Base-by-base conservation (phyloP, 1,140 invertebrate species). In the Nasonia vitripennis region DNA sequence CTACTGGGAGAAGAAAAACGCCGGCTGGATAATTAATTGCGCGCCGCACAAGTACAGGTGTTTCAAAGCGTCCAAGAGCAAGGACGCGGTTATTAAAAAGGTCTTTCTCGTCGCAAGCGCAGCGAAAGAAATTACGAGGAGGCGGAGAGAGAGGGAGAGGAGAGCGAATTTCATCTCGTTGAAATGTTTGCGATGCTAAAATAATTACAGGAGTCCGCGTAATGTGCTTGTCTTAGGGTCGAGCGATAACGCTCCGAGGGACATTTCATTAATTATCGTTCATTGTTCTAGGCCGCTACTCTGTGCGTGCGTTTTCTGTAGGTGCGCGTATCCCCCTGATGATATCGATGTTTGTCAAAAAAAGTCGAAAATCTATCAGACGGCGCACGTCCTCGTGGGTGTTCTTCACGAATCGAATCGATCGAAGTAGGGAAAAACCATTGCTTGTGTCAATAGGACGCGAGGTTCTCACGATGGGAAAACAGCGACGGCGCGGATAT, bases 21-120 rank as follows among this genome's bases (percentile, higher is more conserved):
- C 5, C n/a, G 70, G 34, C n/a, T 83, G 71, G 73, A 83, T 62
- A 83, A 83, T 77, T 75, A 83, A 83, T 83, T 83, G 48, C 81
- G 51, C 23, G 14, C 51, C 71, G 20, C 41, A 10, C n/a, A 71
- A n/a, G 67, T 82, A 82, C 45, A 74, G 80, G 48, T 37, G 48
- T 55, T 82, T 82, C 45, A 82, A 82, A 74, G 45, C 55, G 17
- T 27, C 68, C 68, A 11, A 31, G 68, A 27, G 68, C 9, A 71
- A 27, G 68, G 68, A 34, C 68, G 68, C 55, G 14, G 55, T 62
- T 62, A 20, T 62, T n/a, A 62, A 62, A 45, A 62, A 20, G 55
- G 55, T 20, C 55, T 62, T 62, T 67, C 31, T 67, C 55, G n/a
- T 17, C n/a, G n/a, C 20, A 62, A n/a, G 55, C 17, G 6, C 55